Evolutionary conservation across 23 tunicate species (phyloP), one percentile per base, ranked within the genome.

Genomic region (Phallusia fumigata): DNA sequence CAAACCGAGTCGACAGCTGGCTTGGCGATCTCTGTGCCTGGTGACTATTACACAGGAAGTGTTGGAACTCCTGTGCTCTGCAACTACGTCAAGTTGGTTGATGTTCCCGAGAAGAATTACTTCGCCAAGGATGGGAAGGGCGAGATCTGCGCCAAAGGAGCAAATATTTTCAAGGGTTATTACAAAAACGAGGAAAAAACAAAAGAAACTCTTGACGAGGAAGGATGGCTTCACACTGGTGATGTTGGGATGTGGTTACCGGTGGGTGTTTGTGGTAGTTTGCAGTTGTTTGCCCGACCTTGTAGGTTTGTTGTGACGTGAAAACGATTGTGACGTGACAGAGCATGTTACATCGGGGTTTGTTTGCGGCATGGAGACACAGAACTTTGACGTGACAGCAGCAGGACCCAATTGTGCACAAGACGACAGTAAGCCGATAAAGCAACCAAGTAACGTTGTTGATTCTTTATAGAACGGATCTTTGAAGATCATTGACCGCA

Each of bases 141-240:
- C 64, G 98, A 95, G 74, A 79, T 95, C 6, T 95, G 98, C 53
- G 90, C 84, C 34, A 89, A 86, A 65, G 98, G 94, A 33, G 11
- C 73, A 31, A 89, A 89, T 76, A 76, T 89, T n/a, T 84, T 89
- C 81, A 35, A 32, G 0, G 98, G 99, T 32, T 95, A 95, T 74
- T 95, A 89, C 81, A 95, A 90, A 72, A 86, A 90, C 73, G 84
- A 76, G 44, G 99, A 84, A 52, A 95, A 95, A 65, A 95, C 99
- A 19, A 87, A 84, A 33, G 89, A 90, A 73, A 80, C 99, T 0
- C 13, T 95, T 19, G 99, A 95, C 87, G 95, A 90, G 77, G 99
- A 95, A 30, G 99, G 99, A n/a, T 95, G 99, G 99, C 87, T 95
- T 22, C 99, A 95, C 52, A 95, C 99, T 36, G 99, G 99, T 18